These are phyloP conservation scores for Nyctibius grandis DNA, from an alignment of 2,797 vertebrate genomes.

Conservation along the genomic window DNA sequence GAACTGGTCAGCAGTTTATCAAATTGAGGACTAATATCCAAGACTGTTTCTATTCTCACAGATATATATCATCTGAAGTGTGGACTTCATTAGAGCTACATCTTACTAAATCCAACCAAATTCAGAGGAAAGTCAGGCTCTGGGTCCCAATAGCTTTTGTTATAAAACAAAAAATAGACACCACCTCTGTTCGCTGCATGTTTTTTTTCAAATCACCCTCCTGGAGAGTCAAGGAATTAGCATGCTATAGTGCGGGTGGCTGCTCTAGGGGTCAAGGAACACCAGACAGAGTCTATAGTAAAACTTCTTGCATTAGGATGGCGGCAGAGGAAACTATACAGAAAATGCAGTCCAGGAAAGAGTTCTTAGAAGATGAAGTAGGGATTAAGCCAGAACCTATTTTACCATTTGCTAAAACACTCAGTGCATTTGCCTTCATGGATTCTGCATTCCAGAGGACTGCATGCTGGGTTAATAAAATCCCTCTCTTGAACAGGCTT, in stretches of 20 bases:
- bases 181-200: not conserved
- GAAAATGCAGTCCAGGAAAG: not conserved
- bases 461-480: conserved; percentile 75
- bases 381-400: conserved; percentile 24
- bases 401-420: conserved; percentile 41
- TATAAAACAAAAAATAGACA: conserved; percentile 24
- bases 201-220: not conserved
- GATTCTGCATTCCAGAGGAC: conserved; percentile 68
- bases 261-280: not conserved
- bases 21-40: conserved; percentile 44
- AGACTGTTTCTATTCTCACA: not conserved
- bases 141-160: conserved; percentile 13
- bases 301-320: not conserved
- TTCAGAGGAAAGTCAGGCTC: not conserved
- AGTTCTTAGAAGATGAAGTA: conserved; percentile 31
- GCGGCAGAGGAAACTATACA: not conserved
- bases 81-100: not conserved
- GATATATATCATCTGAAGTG: not conserved
- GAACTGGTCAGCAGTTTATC: conserved; percentile 33
- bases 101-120: not conserved
- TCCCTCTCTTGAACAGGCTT: conserved; percentile 56
- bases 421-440: conserved; percentile 33
- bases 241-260: not conserved
- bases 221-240: not conserved
- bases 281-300: not conserved